Percentiles rank a stretch among this genome's conserved stretches.
Conservation (phyloP, 2,113 vertebrate species). For the Trochalopteron elliotii region DNA sequence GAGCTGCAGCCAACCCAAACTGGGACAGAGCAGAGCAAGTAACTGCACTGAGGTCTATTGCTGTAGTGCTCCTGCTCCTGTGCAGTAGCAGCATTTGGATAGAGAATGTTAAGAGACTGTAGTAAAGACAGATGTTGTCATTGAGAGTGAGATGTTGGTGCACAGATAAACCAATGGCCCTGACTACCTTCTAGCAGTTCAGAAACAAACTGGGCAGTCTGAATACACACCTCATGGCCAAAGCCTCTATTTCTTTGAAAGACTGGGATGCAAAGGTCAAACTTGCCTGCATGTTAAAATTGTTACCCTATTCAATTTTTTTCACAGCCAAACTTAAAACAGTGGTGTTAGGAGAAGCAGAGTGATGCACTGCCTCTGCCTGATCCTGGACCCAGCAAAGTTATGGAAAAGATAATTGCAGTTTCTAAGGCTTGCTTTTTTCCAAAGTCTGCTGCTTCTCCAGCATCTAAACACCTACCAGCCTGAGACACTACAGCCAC, state of each 20-base stretch:
- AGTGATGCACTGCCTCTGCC: not conserved
- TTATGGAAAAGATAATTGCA: not conserved
- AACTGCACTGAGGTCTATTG: not conserved
- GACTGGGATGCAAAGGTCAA: not conserved
- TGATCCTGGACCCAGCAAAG: not conserved
- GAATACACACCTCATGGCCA: fast-evolving
- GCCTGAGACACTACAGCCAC: not conserved
- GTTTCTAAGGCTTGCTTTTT: not conserved
- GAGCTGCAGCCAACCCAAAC: not conserved
- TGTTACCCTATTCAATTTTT: not conserved
- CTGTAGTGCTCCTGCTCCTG: not conserved
- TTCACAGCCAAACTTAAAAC: not conserved
- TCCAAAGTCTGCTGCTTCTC: not conserved
- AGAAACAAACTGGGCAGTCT: not conserved
- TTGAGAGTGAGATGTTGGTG: not conserved
- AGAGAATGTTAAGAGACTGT: not conserved
- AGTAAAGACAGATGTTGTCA: not conserved
- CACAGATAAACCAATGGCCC: not conserved
- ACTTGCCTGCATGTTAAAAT: not conserved
- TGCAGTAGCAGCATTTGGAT: not conserved
- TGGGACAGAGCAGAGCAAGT: not conserved
- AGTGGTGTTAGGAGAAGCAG: not conserved
- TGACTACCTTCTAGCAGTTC: not conserved
- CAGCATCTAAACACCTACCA: not conserved
- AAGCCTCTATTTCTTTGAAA: not conserved